phyloP scores from a whole-genome alignment of 2,113 vertebrate genomes.

The Phyllostomus hastatus region DNA sequence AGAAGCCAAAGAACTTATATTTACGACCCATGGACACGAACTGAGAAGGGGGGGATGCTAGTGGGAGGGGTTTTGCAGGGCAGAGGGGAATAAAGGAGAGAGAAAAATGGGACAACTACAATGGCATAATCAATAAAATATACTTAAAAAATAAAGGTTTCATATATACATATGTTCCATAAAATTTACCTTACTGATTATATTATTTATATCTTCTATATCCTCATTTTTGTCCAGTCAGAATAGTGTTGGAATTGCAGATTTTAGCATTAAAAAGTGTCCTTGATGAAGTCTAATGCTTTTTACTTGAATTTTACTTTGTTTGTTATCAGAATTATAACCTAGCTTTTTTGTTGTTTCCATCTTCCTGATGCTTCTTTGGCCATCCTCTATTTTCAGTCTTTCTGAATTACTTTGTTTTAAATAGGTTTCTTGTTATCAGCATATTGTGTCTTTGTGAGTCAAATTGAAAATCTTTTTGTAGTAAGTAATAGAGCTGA shows the following conservation, averaged over 20 bases:
- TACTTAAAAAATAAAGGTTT: background rate
- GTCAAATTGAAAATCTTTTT: conserved; percentile 4
- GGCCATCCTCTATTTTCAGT: background rate
- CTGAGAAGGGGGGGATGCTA: too few relatives aligned
- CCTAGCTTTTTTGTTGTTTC: background rate
- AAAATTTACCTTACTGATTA: background rate
- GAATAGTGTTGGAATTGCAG: background rate
- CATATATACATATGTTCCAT: background rate
- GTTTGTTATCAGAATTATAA: background rate
- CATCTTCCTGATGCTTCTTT: background rate
- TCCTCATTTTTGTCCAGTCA: background rate
- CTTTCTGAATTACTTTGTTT: background rate
- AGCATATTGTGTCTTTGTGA: background rate
- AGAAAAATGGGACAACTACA: too few relatives aligned
- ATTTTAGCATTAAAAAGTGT: background rate
- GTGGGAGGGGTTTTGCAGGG: too few relatives aligned
- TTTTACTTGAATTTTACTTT: background rate
- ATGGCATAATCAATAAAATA: too few relatives aligned
- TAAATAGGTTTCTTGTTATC: background rate
- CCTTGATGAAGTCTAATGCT: background rate
- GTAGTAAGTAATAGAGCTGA: background rate
- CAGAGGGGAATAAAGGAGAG: too few relatives aligned
- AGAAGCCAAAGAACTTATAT: too few relatives aligned
- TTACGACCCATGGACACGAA: too few relatives aligned
- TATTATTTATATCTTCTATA: background rate